Percentiles rank a stretch among this genome's conserved stretches.
These are phyloP conservation scores for Temnothorax curvispinosus DNA, from an alignment of 1,140 invertebrate species.

Conservation along the genomic window DNA sequence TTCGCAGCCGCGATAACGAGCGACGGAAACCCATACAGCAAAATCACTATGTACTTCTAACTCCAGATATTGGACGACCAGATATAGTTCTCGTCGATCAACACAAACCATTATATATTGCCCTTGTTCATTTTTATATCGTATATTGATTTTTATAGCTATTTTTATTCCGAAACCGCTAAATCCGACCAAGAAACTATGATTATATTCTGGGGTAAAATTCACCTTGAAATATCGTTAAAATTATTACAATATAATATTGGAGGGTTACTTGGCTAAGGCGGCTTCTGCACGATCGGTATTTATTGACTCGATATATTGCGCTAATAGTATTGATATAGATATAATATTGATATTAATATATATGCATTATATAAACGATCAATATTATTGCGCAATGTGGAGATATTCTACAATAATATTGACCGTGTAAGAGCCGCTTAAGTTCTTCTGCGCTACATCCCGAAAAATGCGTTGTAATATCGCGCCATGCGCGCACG, in stretches of 20 bases:
- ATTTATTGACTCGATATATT: not conserved
- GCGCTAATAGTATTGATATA: not conserved
- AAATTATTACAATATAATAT: conserved; percentile 42
- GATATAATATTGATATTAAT: not conserved
- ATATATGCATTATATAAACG: not conserved
- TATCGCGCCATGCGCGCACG: conserved; percentile 52
- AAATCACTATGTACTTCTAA: conserved; percentile 62
- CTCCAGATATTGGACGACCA: conserved; percentile 25
- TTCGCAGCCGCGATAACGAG: conserved; percentile 8
- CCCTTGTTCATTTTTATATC: conserved; percentile 61
- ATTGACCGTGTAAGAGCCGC: not conserved
- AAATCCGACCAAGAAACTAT: not conserved
- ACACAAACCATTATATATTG: conserved; percentile 23
- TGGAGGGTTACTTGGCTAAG: conserved; percentile 46
- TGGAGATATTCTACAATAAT: not conserved
- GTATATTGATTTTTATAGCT: conserved; percentile 61
- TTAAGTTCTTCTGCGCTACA: conserved; percentile 39
- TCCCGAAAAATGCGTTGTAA: conserved; percentile 58
- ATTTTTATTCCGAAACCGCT: conserved; percentile 40
- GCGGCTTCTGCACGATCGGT: not conserved
- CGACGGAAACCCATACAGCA: conserved; percentile 40
- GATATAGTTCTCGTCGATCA: conserved; percentile 29
- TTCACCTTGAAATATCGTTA: conserved; percentile 21
- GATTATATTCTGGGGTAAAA: conserved; percentile 23
- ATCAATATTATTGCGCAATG: conserved; percentile 1